Evolutionary conservation across 1,140 invertebrate genomes (phyloP).

Genomic region (Leptinotarsa defecta): DNA sequence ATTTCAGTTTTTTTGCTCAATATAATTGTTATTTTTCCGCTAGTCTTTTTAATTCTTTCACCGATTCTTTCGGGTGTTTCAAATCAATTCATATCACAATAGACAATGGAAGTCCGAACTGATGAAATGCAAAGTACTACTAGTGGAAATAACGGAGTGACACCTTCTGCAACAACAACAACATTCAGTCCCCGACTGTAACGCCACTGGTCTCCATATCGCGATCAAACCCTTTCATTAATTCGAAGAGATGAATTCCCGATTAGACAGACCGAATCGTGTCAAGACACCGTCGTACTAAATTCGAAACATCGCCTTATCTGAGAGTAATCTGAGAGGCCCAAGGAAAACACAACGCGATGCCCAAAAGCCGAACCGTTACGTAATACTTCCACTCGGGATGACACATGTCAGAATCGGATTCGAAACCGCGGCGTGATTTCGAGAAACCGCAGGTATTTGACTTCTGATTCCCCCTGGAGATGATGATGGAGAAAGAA

Average conservation of each 20-base stretch:
- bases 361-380: constrained; percentile 30
- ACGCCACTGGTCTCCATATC: constrained; percentile 36
- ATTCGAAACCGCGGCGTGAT: constrained; percentile 33
- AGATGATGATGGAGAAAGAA: background rate
- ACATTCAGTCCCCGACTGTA: background rate
- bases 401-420: constrained; percentile 45
- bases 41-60: too few relatives aligned
- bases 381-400: constrained; percentile 42
- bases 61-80: too few relatives aligned
- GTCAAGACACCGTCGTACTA: constrained; percentile 47
- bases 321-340: constrained; percentile 43
- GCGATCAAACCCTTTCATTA: constrained; percentile 48
- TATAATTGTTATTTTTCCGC: too few relatives aligned
- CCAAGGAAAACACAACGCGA: constrained; percentile 25
- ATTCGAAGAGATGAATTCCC: constrained; percentile 49
- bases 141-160: too few relatives aligned
- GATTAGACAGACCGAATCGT: constrained; percentile 46
- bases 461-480: constrained; percentile 14
- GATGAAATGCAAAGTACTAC: too few relatives aligned
- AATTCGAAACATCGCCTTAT: constrained; percentile 46
- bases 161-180: too few relatives aligned
- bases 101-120: too few relatives aligned
- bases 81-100: too few relatives aligned
- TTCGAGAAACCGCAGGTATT: constrained; percentile 24
- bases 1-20: too few relatives aligned